Base-by-base conservation (phyloP, 1,140 invertebrate species). In the Sminthurinus signatus region DNA sequence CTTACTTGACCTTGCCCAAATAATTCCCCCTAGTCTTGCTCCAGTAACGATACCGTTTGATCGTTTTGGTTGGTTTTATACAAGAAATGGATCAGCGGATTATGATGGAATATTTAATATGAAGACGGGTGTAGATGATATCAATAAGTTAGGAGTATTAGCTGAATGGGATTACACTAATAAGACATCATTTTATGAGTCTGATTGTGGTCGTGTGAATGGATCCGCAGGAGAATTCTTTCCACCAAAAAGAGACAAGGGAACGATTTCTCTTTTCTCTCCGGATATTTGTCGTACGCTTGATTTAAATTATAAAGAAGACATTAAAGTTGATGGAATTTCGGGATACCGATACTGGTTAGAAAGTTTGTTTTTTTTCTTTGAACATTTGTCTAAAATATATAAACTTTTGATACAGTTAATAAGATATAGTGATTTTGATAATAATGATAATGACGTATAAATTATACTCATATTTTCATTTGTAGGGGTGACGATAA, bases 21-120 rank as follows among this genome's bases (percentile, higher is more conserved):
- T 77, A 63, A 60, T 86, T 43, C 82, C 84, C 1, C 75, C 72
- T 1, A 75, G 76, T 12, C 74, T 76, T 0, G 79, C 77, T 1
- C 79, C 80, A 1, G 78, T 83, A 1, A 52, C 61, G 21, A 82
- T 85, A 3, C 81, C 81, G 0, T 84, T 83, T 36, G 87, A 89
- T 73, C 82, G 80, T 71, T 89, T 91, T 75, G 88, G 86, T 28
- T 85, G 88, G 82, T 89, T 91, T 77, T 90, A 89, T 75, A 81
- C 81, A 83, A 81, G 88, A 57, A 91, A 90, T 75, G 76, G 76
- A 12, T 86, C 86, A 0, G 73, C 80, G 17, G 80, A 78, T 1
- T 89, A 83, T 73, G 88, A 91, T 75, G 88, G 88, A 12, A 77
- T 80, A 10, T 88, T 85, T 71, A 85, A 83, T 27, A 89, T 91